Percentiles rank a stretch among this genome's conserved stretches.
Evolutionary conservation across 2,113 vertebrate species (phyloP).

Genomic region (Epinephelus cyanopodus): DNA sequence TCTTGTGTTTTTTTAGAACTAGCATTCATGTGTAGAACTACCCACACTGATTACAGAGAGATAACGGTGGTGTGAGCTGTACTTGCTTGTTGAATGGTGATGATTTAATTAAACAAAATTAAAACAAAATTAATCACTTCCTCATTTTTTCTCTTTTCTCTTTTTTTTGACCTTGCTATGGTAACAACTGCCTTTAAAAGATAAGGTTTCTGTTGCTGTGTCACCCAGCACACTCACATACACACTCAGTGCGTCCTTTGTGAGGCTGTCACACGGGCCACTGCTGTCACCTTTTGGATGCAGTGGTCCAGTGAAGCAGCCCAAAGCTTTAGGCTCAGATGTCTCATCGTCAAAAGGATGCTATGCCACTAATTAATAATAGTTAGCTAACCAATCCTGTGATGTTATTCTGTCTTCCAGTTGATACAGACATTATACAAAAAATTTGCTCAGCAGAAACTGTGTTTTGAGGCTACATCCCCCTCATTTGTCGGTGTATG

Average conservation of each 20-base stretch:
- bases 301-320: constrained; percentile 20
- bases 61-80: neutral
- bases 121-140: neutral
- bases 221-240: neutral
- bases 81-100: neutral
- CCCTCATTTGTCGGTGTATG: neutral
- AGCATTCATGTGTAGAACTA: neutral
- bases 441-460: neutral
- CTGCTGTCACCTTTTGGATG: constrained; percentile 24
- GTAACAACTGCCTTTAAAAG: neutral
- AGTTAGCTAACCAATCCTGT: neutral
- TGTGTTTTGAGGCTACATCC: neutral
- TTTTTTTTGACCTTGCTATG: constrained; percentile 2
- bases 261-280: constrained; percentile 15
- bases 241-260: constrained; percentile 24
- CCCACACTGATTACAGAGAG: neutral
- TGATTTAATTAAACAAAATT: neutral
- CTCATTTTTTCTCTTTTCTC: neutral
- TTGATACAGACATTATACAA: neutral
- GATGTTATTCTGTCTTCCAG: neutral
- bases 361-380: constrained; percentile 6
- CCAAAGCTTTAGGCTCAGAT: constrained; percentile 44
- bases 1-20: neutral
- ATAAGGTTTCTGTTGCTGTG: constrained; percentile 22
- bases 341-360: neutral